These are phyloP conservation scores for Jacana jacana DNA, from an alignment of 2,113 vertebrate genomes.

Conservation along the genomic window DNA sequence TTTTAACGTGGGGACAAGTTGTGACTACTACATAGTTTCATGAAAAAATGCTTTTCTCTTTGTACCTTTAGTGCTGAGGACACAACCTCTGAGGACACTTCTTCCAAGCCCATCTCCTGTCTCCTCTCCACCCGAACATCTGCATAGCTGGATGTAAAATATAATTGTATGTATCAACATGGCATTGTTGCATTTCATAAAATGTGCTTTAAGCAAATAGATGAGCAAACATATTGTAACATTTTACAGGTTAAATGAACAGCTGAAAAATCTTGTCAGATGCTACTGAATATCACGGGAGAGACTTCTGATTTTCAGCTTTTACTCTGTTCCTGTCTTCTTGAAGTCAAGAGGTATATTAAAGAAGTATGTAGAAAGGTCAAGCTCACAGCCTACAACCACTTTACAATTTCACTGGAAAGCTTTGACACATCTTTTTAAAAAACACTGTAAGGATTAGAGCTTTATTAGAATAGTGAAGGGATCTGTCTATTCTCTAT, in stretches of 20 bases:
- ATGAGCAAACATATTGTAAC: background rate
- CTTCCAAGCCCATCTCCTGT: conserved; percentile 76
- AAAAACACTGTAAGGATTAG: background rate
- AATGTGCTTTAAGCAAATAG: background rate
- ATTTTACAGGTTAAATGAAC: background rate
- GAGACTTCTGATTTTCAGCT: background rate
- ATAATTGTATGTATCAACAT: background rate
- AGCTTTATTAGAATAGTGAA: background rate
- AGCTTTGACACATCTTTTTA: background rate
- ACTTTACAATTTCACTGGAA: background rate
- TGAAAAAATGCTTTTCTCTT: background rate
- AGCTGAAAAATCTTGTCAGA: background rate
- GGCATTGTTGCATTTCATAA: background rate
- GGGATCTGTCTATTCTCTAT: background rate
- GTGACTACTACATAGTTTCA: background rate
- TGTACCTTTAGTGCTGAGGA: conserved; percentile 77
- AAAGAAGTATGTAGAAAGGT: background rate
- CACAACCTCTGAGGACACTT: conserved; percentile 66
- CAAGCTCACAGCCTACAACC: background rate
- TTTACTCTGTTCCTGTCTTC: background rate
- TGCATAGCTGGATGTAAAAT: conserved; percentile 74
- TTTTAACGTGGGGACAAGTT: background rate
- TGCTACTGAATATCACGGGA: background rate
- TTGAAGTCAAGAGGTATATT: background rate
- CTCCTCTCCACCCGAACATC: conserved; percentile 81